Conservation (phyloP, 2,797 vertebrate genomes). For the Peromyscus aztecus region DNA sequence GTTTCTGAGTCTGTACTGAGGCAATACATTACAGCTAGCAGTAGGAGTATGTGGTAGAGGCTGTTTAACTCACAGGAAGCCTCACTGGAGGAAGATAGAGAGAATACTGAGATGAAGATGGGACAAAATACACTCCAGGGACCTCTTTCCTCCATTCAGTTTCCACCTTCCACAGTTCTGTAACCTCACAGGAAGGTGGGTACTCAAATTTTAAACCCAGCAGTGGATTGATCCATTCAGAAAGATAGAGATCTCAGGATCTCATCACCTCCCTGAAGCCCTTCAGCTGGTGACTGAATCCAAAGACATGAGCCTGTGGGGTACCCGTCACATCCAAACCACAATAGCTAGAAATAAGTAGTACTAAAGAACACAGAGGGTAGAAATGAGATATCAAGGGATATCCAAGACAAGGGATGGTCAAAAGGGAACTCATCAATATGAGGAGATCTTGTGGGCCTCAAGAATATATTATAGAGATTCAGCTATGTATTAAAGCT, state of each 20-base stretch:
- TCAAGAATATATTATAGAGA: too few species aligned
- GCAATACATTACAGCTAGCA: neutral
- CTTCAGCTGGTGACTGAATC: neutral
- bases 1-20: neutral
- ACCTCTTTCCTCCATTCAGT: neutral
- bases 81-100: neutral
- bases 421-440: too few species aligned
- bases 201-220: neutral
- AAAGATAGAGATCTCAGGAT: neutral
- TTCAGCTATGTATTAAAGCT: too few species aligned
- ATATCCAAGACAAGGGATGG: neutral
- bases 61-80: neutral
- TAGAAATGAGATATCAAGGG: neutral
- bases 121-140: neutral
- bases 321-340: neutral
- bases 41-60: neutral
- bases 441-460: neutral
- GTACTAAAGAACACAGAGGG: neutral
- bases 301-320: neutral
- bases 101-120: neutral
- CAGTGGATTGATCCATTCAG: neutral
- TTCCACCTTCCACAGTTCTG: neutral
- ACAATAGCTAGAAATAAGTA: neutral
- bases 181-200: neutral
- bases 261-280: neutral